These are phyloP conservation scores for Sebastes goodei DNA, from an alignment of 2,797 vertebrate genomes.

Conservation along the genomic window DNA sequence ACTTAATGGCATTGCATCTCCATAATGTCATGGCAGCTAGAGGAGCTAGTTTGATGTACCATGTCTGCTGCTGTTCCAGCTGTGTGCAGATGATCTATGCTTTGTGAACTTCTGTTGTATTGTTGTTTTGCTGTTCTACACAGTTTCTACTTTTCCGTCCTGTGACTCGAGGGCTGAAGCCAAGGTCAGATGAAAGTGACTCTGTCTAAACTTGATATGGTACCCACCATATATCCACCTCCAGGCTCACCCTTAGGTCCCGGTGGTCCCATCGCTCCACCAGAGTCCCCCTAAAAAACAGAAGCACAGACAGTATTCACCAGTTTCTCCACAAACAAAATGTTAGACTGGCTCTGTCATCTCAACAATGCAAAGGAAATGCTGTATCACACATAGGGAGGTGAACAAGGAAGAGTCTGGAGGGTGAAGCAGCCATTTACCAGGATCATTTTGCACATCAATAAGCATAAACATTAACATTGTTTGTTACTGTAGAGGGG, in stretches of 20 bases:
- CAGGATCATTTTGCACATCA: slow-evolving; percentile 13
- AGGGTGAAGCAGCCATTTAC: neutral
- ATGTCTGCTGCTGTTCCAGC: slow-evolving; percentile 19
- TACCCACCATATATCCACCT: slow-evolving; percentile 85
- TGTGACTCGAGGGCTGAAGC: neutral
- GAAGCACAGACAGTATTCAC: slow-evolving; percentile 27
- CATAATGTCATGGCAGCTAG: slow-evolving; percentile 45
- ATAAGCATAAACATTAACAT: neutral
- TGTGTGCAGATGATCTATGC: slow-evolving; percentile 27
- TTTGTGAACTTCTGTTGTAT: slow-evolving; percentile 7
- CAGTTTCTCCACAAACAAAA: neutral
- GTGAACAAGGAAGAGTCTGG: neutral
- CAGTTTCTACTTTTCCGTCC: neutral
- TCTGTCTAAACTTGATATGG: slow-evolving; percentile 2
- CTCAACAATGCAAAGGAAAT: slow-evolving; percentile 2
- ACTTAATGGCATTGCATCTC: slow-evolving; percentile 61
- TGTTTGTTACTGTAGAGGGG: neutral
- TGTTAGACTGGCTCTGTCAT: neutral
- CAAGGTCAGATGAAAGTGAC: slow-evolving; percentile 2
- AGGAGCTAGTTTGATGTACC: slow-evolving; percentile 27
- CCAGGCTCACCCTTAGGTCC: slow-evolving; percentile 92
- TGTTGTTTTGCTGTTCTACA: slow-evolving; percentile 1
- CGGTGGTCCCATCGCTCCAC: slow-evolving; percentile 84
- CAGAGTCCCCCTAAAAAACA: slow-evolving; percentile 87
- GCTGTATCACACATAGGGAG: neutral